Evolutionary conservation across 2,888 invertebrate genomes (phyloP), one percentile per base, ranked within the genome.

Genomic region (Coleophora flavipennella): DNA sequence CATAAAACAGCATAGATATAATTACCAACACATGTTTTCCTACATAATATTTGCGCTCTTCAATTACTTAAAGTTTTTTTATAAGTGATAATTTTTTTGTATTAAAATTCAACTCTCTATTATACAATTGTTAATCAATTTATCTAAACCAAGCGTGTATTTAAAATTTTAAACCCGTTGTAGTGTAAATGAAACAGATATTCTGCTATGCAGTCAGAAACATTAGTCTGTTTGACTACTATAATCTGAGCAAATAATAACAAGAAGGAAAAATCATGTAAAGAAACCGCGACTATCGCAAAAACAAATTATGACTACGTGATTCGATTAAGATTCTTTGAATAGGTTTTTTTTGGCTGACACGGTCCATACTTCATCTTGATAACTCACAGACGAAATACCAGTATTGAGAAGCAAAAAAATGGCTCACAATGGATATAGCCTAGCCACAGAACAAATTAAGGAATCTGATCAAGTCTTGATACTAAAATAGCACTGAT

Each of bases 281-380:
- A 65, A 66, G 3, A 4, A 62, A 59, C 60, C 53, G 57, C 50
- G 56, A 54, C 62, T 67, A 68, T 70, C 64, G 50, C 54, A 62
- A 67, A 66, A 76, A 67, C 60, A 62, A 65, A 78, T 72, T 62
- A 52, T 47, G 42, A 53, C 56, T 63, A 77, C 79, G 78, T 78
- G 79, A 76, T 72, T 79, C 72, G 65, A 79, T 80, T 77, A 70
- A 65, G 57, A 64, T 67, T 68, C 31, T 13, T 31, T 29, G 3
- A 14, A 13, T 20, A 13, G 8, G 25, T 13, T 8, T 29, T 32
- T 38, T 38, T 38, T 38, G 25, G 1, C 13, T 20, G 35, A 36
- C 35, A 34, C 40, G 34, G 41, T 46, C 44, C 42, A 52, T 49
- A 50, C 43, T 27, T 48, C 53, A 58, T 65, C 54, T 60, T 13